These are phyloP conservation scores for Trichopria drosophilae DNA, from an alignment of 2,888 invertebrate genomes.

Conservation along the genomic window DNA sequence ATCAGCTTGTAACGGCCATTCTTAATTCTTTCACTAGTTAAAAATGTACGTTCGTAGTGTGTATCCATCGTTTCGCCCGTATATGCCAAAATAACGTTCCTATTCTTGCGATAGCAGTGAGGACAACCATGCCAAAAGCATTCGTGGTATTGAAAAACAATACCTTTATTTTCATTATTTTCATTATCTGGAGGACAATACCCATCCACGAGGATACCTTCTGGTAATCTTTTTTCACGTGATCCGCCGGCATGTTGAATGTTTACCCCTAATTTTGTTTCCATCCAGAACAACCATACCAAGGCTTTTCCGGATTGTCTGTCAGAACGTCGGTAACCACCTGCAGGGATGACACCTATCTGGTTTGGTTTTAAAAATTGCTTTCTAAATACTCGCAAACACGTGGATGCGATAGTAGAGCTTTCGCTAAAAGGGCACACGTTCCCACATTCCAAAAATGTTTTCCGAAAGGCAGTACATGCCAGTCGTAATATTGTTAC, in stretches of 20 bases:
- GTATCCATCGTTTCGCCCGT: background rate
- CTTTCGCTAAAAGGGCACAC: conserved; percentile 34
- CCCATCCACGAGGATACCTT: conserved; percentile 11
- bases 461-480: conserved; percentile 32
- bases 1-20: no score
- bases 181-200: no score
- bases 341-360: no score
- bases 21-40: conserved; percentile 4
- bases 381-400: conserved; percentile 29
- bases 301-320: conserved; percentile 38
- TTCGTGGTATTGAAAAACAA: no score
- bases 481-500: conserved; percentile 33
- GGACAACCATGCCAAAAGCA: no score
- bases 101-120: no score
- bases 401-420: conserved; percentile 38
- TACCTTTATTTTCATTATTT: background rate
- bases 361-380: conserved; percentile 43
- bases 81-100: no score
- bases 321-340: conserved; percentile 39
- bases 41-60: conserved; percentile 1
- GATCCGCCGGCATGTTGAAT: conserved; percentile 9
- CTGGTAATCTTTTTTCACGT: conserved; percentile 3
- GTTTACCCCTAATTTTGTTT: no score
- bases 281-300: no score
- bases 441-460: conserved; percentile 28